Conservation (phyloP, 2,113 vertebrate genomes). For the Lota lota region DNA sequence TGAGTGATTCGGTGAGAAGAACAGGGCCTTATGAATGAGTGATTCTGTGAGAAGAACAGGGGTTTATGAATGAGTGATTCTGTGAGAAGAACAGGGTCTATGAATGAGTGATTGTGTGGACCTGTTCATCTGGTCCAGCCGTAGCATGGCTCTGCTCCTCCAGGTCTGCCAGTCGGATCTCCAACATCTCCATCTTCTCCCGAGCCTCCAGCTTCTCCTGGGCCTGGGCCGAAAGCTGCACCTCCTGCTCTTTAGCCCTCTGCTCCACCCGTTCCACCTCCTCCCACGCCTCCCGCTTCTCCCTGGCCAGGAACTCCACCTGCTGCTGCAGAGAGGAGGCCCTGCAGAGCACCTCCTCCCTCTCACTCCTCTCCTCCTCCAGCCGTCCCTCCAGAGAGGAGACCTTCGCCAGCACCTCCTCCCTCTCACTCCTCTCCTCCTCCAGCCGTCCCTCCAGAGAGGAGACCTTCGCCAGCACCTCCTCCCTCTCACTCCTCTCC, state of each 20-base stretch:
- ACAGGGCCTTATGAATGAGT: too few species aligned
- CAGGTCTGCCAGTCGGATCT: slow-evolving; percentile 32
- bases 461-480: slow-evolving; percentile 48
- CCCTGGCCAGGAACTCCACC: slow-evolving; percentile 33
- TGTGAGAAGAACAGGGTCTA: too few species aligned
- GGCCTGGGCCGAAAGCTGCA: slow-evolving; percentile 34
- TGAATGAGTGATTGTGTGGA: slow-evolving; percentile 10
- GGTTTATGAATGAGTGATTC: too few species aligned
- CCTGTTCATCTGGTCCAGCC: slow-evolving; percentile 40
- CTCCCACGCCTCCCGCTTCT: slow-evolving; percentile 32
- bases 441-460: slow-evolving; percentile 57
- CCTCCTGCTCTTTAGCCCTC: slow-evolving; percentile 38
- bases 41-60: too few species aligned
- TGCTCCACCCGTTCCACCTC: slow-evolving; percentile 38
- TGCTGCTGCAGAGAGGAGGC: slow-evolving; percentile 13
- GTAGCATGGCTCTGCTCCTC: slow-evolving; percentile 16
- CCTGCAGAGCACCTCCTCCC: slow-evolving; percentile 51
- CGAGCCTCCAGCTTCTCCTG: slow-evolving; percentile 38
- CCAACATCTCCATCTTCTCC: slow-evolving; percentile 31
- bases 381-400: slow-evolving; percentile 5
- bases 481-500: slow-evolving; percentile 5
- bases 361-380: background rate
- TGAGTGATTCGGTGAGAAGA: too few species aligned
- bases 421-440: slow-evolving; percentile 45
- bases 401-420: slow-evolving; percentile 20